Percentiles rank a stretch among this genome's conserved stretches.
Evolutionary conservation across 2,797 vertebrate genomes (phyloP).

Genomic region (Tarsius wallacei): DNA sequence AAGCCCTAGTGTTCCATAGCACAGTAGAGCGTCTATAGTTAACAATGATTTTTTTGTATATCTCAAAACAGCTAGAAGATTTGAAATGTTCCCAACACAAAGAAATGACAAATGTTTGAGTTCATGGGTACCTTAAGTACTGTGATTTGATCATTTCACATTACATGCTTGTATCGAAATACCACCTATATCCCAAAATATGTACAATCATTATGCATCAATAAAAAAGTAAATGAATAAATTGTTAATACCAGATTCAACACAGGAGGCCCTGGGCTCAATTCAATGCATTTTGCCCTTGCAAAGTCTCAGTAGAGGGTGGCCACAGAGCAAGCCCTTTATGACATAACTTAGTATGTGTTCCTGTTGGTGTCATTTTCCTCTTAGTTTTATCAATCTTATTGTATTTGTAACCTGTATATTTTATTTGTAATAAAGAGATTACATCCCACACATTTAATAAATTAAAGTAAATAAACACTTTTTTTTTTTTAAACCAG

Average conservation of each 20-base stretch:
- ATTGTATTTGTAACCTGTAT: not conserved
- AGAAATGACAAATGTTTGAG: not conserved
- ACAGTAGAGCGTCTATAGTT: not conserved
- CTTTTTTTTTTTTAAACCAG: not conserved
- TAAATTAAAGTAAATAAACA: not conserved
- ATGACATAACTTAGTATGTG: accelerated
- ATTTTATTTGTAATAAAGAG: not conserved
- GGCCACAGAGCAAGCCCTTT: not conserved
- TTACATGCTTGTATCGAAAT: not conserved
- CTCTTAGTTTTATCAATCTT: not conserved
- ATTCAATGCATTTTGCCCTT: accelerated
- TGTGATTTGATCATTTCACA: not conserved
- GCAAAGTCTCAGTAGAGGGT: accelerated
- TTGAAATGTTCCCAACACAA: not conserved
- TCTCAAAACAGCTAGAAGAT: not conserved
- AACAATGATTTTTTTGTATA: not conserved
- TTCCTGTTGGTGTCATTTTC: not conserved
- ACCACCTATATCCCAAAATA: not conserved
- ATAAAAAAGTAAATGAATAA: not conserved
- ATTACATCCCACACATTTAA: not conserved
- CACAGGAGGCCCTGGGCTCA: not conserved
- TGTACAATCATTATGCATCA: not conserved
- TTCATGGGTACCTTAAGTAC: not conserved
- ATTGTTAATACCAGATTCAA: not conserved
- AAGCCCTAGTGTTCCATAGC: not conserved